Evolutionary conservation across 2,113 vertebrate genomes (phyloP), one percentile per base, ranked within the genome.

Genomic region (Rhagologus leucostigma): DNA sequence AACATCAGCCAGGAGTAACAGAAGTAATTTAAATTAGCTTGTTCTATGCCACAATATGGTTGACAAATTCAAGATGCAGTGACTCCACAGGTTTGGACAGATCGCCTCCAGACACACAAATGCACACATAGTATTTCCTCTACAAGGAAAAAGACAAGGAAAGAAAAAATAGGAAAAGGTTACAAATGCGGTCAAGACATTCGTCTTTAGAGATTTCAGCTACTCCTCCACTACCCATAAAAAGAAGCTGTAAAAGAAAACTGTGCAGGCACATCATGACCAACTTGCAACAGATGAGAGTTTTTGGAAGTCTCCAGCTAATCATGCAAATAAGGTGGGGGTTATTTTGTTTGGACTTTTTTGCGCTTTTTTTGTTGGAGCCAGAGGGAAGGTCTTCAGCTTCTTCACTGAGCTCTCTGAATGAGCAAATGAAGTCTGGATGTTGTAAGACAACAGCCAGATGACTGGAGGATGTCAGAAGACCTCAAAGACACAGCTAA

Each of bases 351-450:
- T 53, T 49, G 11, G 16, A 16, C 0, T 6, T 35, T 70, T 75
- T 71, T 55, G 2, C 3, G 3, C 4, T 29, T 69, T 59, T 44
- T 50, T 6, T 2, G 2, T 39, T 2, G 4, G 19, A 59, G 13
- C 1, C 4, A 6, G 18, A 9, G 7, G 8, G 33, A 11, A 46
- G 10, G 6, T 11, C 16, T 69, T 65, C 8, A 57, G 21, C 5
- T 60, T 89, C 41, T 52, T 78, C 16, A 33, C 0, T 37, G 39
- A 77, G 41, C 10, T 53, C 27, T 75, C 2, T 67, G 22, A 91
- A 86, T 33, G 4, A 63, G 8, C 19, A 69, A 49, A 75, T 50
- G 16, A 68, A 70, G 3, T 50, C 22, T 64, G 21, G 8, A 33
- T 74, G 14, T 29, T 3, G 1, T 49, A 50, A 41, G 11, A 44